phyloP scores from a whole-genome alignment of 2,113 vertebrate species.

The Vidua macroura region DNA sequence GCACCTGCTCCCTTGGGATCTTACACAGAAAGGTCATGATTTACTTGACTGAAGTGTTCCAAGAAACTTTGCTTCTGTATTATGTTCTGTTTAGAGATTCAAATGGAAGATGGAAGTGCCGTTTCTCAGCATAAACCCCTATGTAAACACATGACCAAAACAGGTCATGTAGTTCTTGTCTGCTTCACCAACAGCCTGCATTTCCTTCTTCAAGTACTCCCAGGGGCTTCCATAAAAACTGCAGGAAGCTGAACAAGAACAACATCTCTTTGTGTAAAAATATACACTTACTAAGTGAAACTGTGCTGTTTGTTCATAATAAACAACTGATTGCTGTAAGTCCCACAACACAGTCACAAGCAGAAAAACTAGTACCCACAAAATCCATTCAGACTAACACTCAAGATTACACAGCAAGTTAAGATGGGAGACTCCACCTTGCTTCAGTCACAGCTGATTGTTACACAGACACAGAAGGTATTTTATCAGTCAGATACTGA shows the following conservation, averaged over 20 bases:
- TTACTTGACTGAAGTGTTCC: background rate
- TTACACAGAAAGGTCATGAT: rapidly evolving
- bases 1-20: background rate
- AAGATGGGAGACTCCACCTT: background rate
- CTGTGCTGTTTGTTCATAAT: background rate
- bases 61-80: no score
- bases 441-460: background rate
- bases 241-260: background rate
- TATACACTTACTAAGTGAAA: background rate
- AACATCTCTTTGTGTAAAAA: background rate
- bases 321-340: rapidly evolving
- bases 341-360: background rate
- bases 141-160: background rate
- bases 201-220: background rate
- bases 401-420: rapidly evolving
- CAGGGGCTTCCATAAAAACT: background rate
- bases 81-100: background rate
- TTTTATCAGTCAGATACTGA: background rate
- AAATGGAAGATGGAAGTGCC: background rate
- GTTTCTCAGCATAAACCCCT: background rate
- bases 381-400: background rate
- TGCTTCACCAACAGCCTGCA: background rate
- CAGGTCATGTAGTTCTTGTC: background rate
- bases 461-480: background rate
- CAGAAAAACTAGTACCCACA: background rate